phyloP scores from a whole-genome alignment of 2,797 vertebrate genomes.

The Sebastes cheni region DNA sequence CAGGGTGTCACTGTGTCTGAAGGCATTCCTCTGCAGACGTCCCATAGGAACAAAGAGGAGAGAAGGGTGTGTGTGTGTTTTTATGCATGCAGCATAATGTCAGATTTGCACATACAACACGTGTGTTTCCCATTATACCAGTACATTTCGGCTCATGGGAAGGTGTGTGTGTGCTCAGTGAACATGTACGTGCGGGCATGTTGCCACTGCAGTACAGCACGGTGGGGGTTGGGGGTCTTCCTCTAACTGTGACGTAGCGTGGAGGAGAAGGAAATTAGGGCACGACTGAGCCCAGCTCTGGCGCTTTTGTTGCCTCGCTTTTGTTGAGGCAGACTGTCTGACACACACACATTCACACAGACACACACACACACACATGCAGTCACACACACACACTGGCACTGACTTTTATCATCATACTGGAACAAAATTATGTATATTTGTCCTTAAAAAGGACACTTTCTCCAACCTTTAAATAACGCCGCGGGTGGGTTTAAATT shows the following conservation, averaged over 20 bases:
- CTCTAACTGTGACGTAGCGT: constrained; percentile 50
- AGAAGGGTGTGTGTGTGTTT: constrained; percentile 1
- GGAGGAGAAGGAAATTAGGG: constrained; percentile 70
- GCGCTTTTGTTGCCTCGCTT: constrained; percentile 57
- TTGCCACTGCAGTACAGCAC: constrained; percentile 30
- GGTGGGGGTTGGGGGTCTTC: constrained; percentile 72
- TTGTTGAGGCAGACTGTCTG: constrained; percentile 30
- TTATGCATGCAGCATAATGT: neutral
- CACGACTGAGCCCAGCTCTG: constrained; percentile 53
- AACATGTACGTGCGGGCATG: neutral
- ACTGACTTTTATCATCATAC: constrained; percentile 2
- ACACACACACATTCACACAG: neutral
- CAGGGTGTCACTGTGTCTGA: constrained; percentile 26
- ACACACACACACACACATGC: neutral
- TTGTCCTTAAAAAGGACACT: neutral
- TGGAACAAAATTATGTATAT: neutral
- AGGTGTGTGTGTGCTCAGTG: neutral
- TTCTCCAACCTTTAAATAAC: too few relatives aligned
- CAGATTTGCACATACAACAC: neutral
- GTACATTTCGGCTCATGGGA: neutral
- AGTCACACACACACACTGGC: too few relatives aligned
- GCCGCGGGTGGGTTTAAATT: too few relatives aligned
- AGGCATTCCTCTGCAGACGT: constrained; percentile 43
- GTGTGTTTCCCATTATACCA: neutral
- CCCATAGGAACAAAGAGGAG: constrained; percentile 38